Percentiles rank a stretch among this genome's conserved stretches.
These are phyloP conservation scores for Wasmannia auropunctata DNA, from an alignment of 1,140 invertebrate genomes.

Conservation along the genomic window DNA sequence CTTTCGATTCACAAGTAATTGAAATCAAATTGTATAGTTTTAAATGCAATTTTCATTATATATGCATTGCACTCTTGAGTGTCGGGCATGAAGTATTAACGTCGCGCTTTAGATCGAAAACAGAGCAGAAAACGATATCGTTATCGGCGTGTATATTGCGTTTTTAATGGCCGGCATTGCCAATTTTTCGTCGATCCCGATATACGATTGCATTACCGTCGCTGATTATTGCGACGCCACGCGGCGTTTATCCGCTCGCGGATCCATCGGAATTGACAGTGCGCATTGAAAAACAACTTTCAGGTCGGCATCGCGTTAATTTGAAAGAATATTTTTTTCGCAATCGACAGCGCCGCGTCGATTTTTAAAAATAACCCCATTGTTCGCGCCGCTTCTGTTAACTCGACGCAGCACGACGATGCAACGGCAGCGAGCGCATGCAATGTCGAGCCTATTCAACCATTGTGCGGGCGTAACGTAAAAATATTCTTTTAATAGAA, in stretches of 20 bases:
- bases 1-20: not conserved
- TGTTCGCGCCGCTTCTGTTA: conserved; percentile 48
- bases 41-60: not conserved
- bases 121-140: not conserved
- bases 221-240: conserved; percentile 15
- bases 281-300: conserved; percentile 46
- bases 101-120: not conserved
- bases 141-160: not conserved
- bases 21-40: not conserved
- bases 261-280: conserved; percentile 39
- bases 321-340: conserved; percentile 54
- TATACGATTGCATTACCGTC: conserved; percentile 36
- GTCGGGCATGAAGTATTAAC: not conserved
- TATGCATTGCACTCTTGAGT: not conserved
- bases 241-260: conserved; percentile 10
- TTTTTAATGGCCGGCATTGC: not conserved
- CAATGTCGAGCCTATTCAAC: conserved; percentile 35
- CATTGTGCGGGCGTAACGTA: conserved; percentile 38
- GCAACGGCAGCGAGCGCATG: conserved; percentile 19
- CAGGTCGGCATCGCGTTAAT: conserved; percentile 42
- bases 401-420: conserved; percentile 9
- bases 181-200: conserved; percentile 7
- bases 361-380: conserved; percentile 52
- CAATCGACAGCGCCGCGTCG: conserved; percentile 41
- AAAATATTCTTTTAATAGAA: conserved; percentile 57